Conservation (phyloP, 2,888 invertebrate genomes). For the Arrhopalites spinosus region DNA sequence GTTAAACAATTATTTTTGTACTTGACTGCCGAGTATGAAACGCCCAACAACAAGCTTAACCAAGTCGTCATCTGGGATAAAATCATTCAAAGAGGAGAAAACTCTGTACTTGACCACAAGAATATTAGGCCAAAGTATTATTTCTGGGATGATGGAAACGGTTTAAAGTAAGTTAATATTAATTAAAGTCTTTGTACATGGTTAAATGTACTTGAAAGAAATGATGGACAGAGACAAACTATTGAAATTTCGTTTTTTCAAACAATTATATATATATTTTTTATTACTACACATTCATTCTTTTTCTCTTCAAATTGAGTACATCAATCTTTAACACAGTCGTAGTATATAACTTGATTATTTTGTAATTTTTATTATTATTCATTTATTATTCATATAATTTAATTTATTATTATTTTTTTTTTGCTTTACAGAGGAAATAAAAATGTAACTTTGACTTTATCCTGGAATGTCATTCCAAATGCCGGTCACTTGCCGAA, state of each 20-base stretch:
- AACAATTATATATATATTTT: not conserved
- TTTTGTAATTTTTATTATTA: no score
- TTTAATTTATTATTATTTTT: no score
- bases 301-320: not conserved
- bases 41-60: slow-evolving; percentile 82
- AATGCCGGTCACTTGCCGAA: slow-evolving; percentile 95
- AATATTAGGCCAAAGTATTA: slow-evolving; percentile 98
- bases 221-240: no score
- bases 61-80: slow-evolving; percentile 99
- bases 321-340: not conserved
- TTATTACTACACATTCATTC: not conserved
- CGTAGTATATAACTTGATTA: no score
- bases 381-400: no score
- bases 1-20: slow-evolving; percentile 97
- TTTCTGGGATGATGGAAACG: slow-evolving; percentile 99
- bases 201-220: not conserved
- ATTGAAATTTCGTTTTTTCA: no score
- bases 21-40: slow-evolving; percentile 93
- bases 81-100: slow-evolving; percentile 91
- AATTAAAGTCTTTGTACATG: not conserved
- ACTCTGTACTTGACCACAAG: slow-evolving; percentile 88
- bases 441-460: slow-evolving; percentile 89
- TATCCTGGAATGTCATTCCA: slow-evolving; percentile 98
- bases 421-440: slow-evolving; percentile 73
- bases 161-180: slow-evolving; percentile 74